These are phyloP conservation scores for Pararge aegeria DNA, from an alignment of 1,140 invertebrate genomes.

Conservation along the genomic window DNA sequence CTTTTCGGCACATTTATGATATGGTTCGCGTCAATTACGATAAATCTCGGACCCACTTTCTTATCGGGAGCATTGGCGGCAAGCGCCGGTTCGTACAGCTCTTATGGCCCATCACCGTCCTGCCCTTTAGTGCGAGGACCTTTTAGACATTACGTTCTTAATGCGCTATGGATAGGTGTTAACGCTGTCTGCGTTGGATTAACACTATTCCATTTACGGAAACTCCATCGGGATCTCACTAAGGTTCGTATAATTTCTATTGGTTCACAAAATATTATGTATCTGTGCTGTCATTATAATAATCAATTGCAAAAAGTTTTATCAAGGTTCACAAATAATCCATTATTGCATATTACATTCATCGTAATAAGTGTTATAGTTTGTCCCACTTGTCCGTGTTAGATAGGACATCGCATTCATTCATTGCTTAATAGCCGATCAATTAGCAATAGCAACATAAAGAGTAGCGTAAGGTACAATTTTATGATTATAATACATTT, in stretches of 20 bases:
- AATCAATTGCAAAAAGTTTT: slow-evolving; percentile 37
- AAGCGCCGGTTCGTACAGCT: slow-evolving; percentile 85
- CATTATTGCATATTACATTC: slow-evolving; percentile 28
- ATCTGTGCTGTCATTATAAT: neutral
- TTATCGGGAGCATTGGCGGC: slow-evolving; percentile 91
- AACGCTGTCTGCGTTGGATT: slow-evolving; percentile 92
- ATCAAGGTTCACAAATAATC: slow-evolving; percentile 23
- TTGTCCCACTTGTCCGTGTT: slow-evolving; percentile 31
- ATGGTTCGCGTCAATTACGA: slow-evolving; percentile 94
- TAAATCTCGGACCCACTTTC: slow-evolving; percentile 95
- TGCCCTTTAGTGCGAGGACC: slow-evolving; percentile 90
- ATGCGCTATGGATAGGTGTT: slow-evolving; percentile 93
- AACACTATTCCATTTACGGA: slow-evolving; percentile 91
- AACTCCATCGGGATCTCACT: slow-evolving; percentile 91
- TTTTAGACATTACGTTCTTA: slow-evolving; percentile 92
- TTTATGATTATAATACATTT: slow-evolving; percentile 14
- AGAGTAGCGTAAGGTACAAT: slow-evolving; percentile 17
- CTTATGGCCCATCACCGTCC: slow-evolving; percentile 85
- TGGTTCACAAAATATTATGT: slow-evolving; percentile 16
- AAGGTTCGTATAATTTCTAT: slow-evolving; percentile 76
- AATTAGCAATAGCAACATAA: slow-evolving; percentile 23
- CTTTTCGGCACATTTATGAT: slow-evolving; percentile 96
- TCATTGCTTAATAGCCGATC: slow-evolving; percentile 37
- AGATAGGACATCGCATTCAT: slow-evolving; percentile 26
- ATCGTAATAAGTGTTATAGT: slow-evolving; percentile 29